Evolutionary conservation across 53 echinoderm and acorn worm genomes (phyloP).

Genomic region (Crossaster papposus): DNA sequence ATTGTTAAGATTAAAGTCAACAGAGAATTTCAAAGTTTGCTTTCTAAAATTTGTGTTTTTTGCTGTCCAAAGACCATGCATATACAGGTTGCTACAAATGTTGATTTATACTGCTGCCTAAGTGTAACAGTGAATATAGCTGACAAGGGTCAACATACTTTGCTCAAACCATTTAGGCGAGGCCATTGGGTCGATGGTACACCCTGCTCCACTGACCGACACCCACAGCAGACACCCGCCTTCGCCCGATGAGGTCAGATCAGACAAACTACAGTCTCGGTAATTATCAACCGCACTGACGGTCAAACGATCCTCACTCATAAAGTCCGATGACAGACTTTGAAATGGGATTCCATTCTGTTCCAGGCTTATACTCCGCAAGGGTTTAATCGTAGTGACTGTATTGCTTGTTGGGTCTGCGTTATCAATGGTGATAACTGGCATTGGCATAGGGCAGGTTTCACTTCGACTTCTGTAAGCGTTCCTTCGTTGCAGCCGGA

Average conservation of each 20-base stretch:
- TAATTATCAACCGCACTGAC: not conserved
- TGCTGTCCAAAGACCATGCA: no score
- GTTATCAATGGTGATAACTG: conserved; percentile 44
- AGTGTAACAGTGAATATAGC: not conserved
- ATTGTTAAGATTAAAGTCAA: no score
- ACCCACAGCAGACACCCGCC: conserved; percentile 71
- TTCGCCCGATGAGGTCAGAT: conserved; percentile 30
- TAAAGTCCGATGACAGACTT: conserved; percentile 10
- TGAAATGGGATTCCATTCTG: not conserved
- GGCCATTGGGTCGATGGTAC: conserved; percentile 72
- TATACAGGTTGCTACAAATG: no score
- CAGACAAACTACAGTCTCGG: conserved; percentile 32
- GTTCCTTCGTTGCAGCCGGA: not conserved
- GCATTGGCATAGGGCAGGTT: conserved; percentile 46
- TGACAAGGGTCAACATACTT: conserved; percentile 40
- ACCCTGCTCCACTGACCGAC: conserved; percentile 89
- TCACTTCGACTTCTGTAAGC: conserved; percentile 44
- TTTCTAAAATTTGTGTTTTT: no score
- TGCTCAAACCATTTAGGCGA: conserved; percentile 90
- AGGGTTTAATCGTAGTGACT: not conserved
- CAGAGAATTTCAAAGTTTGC: no score
- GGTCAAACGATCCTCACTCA: not conserved
- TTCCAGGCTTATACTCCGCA: not conserved
- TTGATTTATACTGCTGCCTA: no score
- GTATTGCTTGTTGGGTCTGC: conserved; percentile 12